phyloP scores from a whole-genome alignment of 2,888 invertebrate genomes.

The Meliscaeva auricollis region DNA sequence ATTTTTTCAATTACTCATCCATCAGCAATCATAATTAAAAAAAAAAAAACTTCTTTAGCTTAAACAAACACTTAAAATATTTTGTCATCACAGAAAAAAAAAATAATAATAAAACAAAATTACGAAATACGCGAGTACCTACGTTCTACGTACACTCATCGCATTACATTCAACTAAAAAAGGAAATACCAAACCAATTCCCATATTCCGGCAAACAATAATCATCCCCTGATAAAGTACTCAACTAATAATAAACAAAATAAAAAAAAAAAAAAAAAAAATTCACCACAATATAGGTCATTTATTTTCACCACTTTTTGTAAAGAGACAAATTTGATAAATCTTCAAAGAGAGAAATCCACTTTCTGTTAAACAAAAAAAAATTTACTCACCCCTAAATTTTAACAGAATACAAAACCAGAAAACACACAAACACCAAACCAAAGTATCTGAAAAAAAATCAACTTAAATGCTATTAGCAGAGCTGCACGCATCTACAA shows the following conservation, averaged over 20 bases:
- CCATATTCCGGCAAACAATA: background rate
- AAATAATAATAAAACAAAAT: background rate
- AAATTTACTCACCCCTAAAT: constrained; percentile 14
- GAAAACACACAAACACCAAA: background rate
- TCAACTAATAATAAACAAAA: background rate
- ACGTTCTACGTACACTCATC: constrained; percentile 5
- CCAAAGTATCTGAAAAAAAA: constrained; percentile 10
- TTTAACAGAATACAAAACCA: background rate
- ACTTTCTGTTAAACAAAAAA: background rate
- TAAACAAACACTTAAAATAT: constrained; percentile 1
- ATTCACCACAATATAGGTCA: constrained; percentile 31
- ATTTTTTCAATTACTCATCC: constrained; percentile 15
- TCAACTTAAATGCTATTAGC: constrained; percentile 1
- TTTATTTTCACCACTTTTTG: constrained; percentile 13
- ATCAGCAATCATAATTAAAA: background rate
- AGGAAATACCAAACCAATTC: constrained; percentile 27
- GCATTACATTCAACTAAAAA: background rate
- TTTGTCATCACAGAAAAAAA: constrained; percentile 1
- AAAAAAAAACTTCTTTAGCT: background rate
- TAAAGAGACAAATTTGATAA: background rate
- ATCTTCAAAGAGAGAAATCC: background rate
- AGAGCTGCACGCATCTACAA: constrained; percentile 17
- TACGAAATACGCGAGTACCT: background rate
- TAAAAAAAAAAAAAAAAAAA: background rate
- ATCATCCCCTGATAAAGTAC: constrained; percentile 1